Percentiles rank a stretch among this genome's conserved stretches.
Evolutionary conservation across 2,797 vertebrate genomes (phyloP).

Genomic region (Coluber constrictor): DNA sequence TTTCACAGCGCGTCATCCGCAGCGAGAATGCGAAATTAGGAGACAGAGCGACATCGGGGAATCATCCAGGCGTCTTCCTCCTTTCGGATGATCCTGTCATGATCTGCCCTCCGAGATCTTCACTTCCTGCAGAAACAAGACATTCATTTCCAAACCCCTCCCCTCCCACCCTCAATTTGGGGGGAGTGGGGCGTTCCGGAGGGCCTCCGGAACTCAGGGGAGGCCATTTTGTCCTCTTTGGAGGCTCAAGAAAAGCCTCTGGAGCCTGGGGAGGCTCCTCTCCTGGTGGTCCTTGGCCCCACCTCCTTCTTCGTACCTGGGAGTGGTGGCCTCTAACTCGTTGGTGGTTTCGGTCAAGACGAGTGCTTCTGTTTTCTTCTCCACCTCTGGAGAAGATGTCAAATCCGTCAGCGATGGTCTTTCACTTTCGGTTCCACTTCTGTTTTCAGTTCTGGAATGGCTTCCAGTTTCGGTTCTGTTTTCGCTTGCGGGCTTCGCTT

Average conservation of each 20-base stretch:
- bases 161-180: no score
- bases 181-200: rapidly evolving
- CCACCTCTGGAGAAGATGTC: background rate
- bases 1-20: background rate
- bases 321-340: no score
- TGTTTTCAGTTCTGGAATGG: no score
- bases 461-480: rapidly evolving
- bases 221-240: no score
- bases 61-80: background rate
- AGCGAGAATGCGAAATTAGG: no score
- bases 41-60: background rate
- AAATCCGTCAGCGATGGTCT: background rate
- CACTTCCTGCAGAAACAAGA: background rate
- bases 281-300: background rate
- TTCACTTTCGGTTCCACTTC: background rate
- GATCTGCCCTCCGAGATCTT: background rate
- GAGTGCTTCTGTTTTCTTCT: no score
- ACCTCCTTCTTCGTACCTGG: background rate
- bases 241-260: no score
- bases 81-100: constrained; percentile 1
- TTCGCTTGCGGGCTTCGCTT: background rate
- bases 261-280: no score
- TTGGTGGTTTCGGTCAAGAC: background rate
- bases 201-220: no score
- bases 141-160: no score